Base-by-base conservation (phyloP, 2,888 invertebrate species). In the Archips xylosteana region DNA sequence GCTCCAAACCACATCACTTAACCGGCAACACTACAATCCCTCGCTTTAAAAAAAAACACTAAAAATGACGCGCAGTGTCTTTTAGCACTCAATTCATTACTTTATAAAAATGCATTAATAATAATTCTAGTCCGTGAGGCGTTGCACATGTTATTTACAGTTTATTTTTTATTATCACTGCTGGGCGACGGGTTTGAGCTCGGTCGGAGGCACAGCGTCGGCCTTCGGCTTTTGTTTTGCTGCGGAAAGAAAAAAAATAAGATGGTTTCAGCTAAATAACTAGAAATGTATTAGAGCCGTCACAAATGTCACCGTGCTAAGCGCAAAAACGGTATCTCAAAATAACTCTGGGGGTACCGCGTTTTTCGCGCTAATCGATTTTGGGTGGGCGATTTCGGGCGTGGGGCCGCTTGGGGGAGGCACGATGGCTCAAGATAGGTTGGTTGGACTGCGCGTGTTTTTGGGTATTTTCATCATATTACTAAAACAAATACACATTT, bases 201-300 rank as follows among this genome's bases (percentile, higher is more conserved):
- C 88, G 73, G 81, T 68, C 54, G 84, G 76, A 12, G 81, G 75
- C 63, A 76, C 80, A 76, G 81, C 68, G 8, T 91, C 91, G 32
- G 84, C 87, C 78, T 92, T 92, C 72, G 86, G 62, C 80, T 92
- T 92, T 61, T 88, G 89, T 75, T 89, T 83, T 13, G 89, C 91
- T 89, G 89, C 69, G 39, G 61, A 32, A 42, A 34, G 9, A 15
- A 60, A 59, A n/a, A 49, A 65, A 45, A 45, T 15, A 13, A 60
- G 1, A 60, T 23, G 23, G 23, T 23, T 23, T 23, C 1, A 23
- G 23, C 23, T 23, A 23, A 23, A 23, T 23, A 23, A 1, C 23
- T 23, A 23, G 23, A 23, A 23, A 23, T 23, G 23, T 23, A 23
- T 23, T 23, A 23, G 23, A 23, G 23, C 23, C 23, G 23, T 23